Evolutionary conservation across 2,888 invertebrate species (phyloP), one percentile per base, ranked within the genome.

Genomic region (Chrysopilus asiliformis): DNA sequence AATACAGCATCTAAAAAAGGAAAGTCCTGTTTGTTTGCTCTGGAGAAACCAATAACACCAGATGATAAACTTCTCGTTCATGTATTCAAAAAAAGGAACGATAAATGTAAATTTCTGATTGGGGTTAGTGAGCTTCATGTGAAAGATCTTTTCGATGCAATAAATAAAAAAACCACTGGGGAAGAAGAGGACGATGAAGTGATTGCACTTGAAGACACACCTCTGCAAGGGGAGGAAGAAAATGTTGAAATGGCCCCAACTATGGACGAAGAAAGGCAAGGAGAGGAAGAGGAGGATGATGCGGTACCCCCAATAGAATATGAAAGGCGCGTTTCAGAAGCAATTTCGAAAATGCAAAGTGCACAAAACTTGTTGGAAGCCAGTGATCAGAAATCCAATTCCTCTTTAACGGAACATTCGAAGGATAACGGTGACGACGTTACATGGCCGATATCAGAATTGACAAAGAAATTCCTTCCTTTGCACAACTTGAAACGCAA

Each of bases 91-190:
- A 60, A 60, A 39, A 51, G 52, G 28, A 57, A 53, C 3, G 53
- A 53, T n/a, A 51, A 53, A 12, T 62, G 62, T 39, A 60, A 62
- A 43, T 61, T 62, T 39, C 34, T 62, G 1, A 45, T 60, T 8
- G 61, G 61, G 2, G 39, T 52, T 3, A 53, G 59, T 2, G 55
- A 57, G 31, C 38, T 60, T 34, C 49, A 54, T 3, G 45, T 60
- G 13, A 52, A 53, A 34, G 44, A 48, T 3, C 48, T 60, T 3
- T 61, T 62, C 20, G 58, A 58, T 36, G 54, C 57, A 18, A 57
- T 60, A 2, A 52, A 44, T 19, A 53, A 52, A 19, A 51, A 50
- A 2, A 60, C 60, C 43, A 22, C 13, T 8, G n/a, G 55, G 15
- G 53, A 53, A 2, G 49, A 45, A 22, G 30, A 53, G 16, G 49